Percentiles rank a stretch among this genome's conserved stretches.
phyloP scores from a whole-genome alignment of 1,140 invertebrate genomes.

The Cyclargus thomasi region DNA sequence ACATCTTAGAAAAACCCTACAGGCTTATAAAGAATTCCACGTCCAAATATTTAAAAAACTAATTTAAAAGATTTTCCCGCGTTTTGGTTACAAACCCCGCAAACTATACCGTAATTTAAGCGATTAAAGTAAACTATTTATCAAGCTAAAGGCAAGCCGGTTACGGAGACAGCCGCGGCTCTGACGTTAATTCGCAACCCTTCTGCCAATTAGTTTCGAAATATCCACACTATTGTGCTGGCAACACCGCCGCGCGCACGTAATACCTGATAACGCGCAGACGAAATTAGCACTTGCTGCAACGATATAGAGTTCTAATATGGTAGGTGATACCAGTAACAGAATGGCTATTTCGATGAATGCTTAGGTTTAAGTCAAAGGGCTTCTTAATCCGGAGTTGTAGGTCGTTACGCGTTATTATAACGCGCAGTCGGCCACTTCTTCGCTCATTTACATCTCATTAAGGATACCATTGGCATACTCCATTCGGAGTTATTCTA shows the following conservation, averaged over 20 bases:
- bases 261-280: constrained; percentile 35
- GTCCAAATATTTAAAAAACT: too few relatives aligned
- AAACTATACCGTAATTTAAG: constrained; percentile 29
- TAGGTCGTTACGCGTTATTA: constrained; percentile 75
- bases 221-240: constrained; percentile 70
- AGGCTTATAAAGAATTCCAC: too few relatives aligned
- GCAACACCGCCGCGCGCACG: constrained; percentile 52
- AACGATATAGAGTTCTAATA: constrained; percentile 1
- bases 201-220: constrained; percentile 74
- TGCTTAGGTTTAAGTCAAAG: constrained; percentile 68
- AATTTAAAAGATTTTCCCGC: too few relatives aligned
- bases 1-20: too few relatives aligned
- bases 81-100: neutral
- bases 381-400: constrained; percentile 73
- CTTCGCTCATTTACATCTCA: constrained; percentile 74
- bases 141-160: constrained; percentile 51
- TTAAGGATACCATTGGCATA: constrained; percentile 65
- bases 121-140: constrained; percentile 45
- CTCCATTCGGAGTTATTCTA: neutral
- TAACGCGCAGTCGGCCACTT: constrained; percentile 68
- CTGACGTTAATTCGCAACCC: constrained; percentile 72
- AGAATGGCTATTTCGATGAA: constrained; percentile 46
- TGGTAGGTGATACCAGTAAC: neutral
- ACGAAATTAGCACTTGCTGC: constrained; percentile 6
- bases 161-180: constrained; percentile 46